Percentiles rank a stretch among this genome's conserved stretches.
These are phyloP conservation scores for Gortyna flavago DNA, from an alignment of 2,888 invertebrate species.

Conservation along the genomic window DNA sequence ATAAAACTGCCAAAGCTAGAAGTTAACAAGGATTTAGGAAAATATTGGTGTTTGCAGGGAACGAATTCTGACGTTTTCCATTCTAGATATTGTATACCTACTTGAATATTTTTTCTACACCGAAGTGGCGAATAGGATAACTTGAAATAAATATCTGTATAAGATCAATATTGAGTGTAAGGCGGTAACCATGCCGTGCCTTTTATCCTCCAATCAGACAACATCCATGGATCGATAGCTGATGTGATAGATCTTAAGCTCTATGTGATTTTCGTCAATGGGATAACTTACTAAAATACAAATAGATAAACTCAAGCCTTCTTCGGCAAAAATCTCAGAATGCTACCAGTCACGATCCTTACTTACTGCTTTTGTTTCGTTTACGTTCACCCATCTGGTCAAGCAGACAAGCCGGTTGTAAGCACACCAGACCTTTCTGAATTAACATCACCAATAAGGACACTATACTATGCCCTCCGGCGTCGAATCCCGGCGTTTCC, in stretches of 20 bases:
- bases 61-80: not conserved
- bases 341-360: not conserved
- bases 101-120: not conserved
- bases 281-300: not conserved
- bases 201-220: not conserved
- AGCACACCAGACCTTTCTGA: not conserved
- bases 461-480: not conserved
- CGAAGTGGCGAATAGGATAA: not conserved
- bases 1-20: slow-evolving; percentile 4
- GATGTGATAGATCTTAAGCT: not conserved
- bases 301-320: not conserved
- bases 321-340: not conserved
- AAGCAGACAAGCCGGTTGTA: not conserved
- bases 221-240: not conserved
- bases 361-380: not conserved
- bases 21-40: not conserved
- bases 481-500: not conserved
- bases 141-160: not conserved
- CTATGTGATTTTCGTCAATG: not conserved
- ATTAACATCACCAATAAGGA: not conserved
- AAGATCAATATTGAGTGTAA: not conserved
- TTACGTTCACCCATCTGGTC: too few relatives aligned
- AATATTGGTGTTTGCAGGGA: not conserved
- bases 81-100: not conserved
- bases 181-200: too few relatives aligned